Conservation (phyloP, 2,888 invertebrate genomes). For the Drosophila pseudotakahashii region DNA sequence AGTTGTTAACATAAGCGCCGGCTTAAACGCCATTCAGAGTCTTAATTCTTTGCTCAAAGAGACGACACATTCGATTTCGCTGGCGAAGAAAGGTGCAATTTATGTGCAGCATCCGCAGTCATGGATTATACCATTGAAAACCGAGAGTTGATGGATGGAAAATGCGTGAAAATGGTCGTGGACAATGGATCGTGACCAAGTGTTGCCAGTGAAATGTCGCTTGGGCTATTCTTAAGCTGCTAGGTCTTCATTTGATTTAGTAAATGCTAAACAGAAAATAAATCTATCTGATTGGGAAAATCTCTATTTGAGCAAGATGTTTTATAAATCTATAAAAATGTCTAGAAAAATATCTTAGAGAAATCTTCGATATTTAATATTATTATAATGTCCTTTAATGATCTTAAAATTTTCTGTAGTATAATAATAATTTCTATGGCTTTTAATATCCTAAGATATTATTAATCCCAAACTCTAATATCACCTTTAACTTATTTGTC, state of each 20-base stretch:
- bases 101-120: conserved; percentile 49
- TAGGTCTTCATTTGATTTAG: background rate
- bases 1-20: conserved; percentile 13
- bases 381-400: no score
- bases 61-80: conserved; percentile 67
- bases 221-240: background rate
- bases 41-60: conserved; percentile 64
- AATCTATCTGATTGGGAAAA: background rate
- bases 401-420: no score
- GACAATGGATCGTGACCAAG: conserved; percentile 16
- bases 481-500: no score
- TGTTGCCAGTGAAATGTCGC: background rate
- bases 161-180: conserved; percentile 26
- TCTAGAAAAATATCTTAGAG: no score
- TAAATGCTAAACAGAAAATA: background rate
- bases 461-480: no score
- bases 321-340: no score
- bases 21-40: conserved; percentile 26
- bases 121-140: conserved; percentile 42
- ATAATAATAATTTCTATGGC: no score
- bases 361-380: no score
- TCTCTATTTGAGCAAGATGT: no score
- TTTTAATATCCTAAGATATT: no score
- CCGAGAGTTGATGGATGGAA: conserved; percentile 41
- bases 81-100: conserved; percentile 42